Conservation (phyloP, 2,797 vertebrate genomes). For the Morus bassanus region DNA sequence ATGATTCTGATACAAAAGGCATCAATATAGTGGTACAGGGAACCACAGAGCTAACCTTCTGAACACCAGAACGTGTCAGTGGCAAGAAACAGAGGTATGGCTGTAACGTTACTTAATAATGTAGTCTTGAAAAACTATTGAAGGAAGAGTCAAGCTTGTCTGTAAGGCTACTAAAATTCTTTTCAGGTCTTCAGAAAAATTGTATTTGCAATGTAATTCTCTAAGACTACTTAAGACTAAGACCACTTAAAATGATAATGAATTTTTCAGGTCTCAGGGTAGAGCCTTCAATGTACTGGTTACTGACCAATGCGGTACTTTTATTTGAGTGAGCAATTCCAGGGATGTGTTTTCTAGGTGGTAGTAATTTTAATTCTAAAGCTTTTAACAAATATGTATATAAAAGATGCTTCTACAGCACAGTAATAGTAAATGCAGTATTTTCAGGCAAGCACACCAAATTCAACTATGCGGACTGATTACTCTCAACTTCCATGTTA, state of each 20-base stretch:
- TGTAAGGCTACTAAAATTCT: neutral
- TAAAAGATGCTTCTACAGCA: constrained; percentile 14
- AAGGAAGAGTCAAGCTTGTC: neutral
- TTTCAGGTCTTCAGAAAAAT: neutral
- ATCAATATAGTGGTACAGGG: neutral
- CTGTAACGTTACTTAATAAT: neutral
- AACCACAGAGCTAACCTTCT: neutral
- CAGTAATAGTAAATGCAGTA: neutral
- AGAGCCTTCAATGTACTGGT: neutral
- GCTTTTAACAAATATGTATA: neutral
- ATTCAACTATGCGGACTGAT: constrained; percentile 16
- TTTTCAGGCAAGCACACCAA: constrained; percentile 46
- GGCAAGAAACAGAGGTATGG: neutral
- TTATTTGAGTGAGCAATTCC: neutral
- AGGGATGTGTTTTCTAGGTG: neutral
- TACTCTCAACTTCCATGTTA: neutral
- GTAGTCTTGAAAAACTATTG: neutral
- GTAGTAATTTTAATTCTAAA: constrained; percentile 24
- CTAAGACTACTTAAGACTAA: neutral
- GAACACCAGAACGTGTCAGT: neutral
- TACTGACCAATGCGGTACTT: neutral
- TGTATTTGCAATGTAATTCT: neutral
- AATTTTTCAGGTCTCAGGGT: neutral
- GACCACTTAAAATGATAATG: neutral
- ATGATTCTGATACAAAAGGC: neutral